Evolutionary conservation across 2,797 vertebrate species (phyloP).

Genomic region (Karalla daura): DNA sequence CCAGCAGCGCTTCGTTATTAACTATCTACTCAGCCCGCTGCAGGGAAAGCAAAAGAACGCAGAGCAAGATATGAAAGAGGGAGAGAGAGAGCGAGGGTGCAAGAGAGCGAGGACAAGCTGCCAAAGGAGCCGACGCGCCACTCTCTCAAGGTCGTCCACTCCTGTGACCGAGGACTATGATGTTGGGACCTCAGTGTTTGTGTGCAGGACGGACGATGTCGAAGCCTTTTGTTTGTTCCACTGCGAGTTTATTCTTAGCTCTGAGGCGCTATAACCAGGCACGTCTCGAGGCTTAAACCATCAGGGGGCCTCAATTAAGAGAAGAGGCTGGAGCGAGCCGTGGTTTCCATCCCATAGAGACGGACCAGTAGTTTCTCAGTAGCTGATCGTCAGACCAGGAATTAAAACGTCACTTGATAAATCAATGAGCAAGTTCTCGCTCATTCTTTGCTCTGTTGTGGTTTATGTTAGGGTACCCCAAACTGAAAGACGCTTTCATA

Average conservation of each 20-base stretch:
- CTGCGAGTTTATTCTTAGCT: slow-evolving; percentile 76
- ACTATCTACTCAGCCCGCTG: slow-evolving; percentile 39
- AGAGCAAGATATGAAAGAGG: slow-evolving; percentile 1
- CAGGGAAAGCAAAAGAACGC: slow-evolving; percentile 37
- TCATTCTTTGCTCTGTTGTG: background rate
- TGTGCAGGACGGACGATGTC: slow-evolving; percentile 26
- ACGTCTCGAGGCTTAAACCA: slow-evolving; percentile 61
- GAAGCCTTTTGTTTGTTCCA: slow-evolving; percentile 49
- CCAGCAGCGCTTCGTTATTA: slow-evolving; percentile 61
- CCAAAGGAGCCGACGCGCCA: slow-evolving; percentile 53
- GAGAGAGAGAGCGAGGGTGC: slow-evolving; percentile 9
- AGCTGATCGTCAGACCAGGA: slow-evolving; percentile 55
- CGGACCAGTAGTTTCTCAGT: slow-evolving; percentile 54
- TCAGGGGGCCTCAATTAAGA: slow-evolving; percentile 58
- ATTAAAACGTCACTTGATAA: slow-evolving; percentile 55
- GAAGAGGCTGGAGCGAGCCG: slow-evolving; percentile 21
- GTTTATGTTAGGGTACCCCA: background rate
- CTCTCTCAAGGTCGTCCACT: slow-evolving; percentile 66
- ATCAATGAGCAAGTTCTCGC: slow-evolving; percentile 34
- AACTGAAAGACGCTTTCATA: slow-evolving; percentile 14
- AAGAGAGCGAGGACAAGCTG: slow-evolving; percentile 28
- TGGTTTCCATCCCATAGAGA: slow-evolving; percentile 48
- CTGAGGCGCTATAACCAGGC: slow-evolving; percentile 41
- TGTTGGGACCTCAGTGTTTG: slow-evolving; percentile 31
- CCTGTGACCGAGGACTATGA: slow-evolving; percentile 57